A percentile compares a stretch with the other conserved stretches of the same genome.
Evolutionary conservation across 1,140 invertebrate genomes (phyloP).

Genomic region (honey bee (Apis mellifera)): Amel_HAv3.1 CM009941.2:14382001-14382500

Average conservation of each 20-base stretch:
- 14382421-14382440: background rate
- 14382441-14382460: constrained; percentile 7
- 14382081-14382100: background rate
- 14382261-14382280: constrained; percentile 59
- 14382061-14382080: background rate
- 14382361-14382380: background rate
- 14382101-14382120: background rate
- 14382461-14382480: background rate
- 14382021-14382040: background rate
- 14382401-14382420: background rate
- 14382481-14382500: constrained; percentile 12
- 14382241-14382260: constrained; percentile 68
- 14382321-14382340: background rate
- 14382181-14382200: background rate
- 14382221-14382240: constrained; percentile 49
- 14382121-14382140: too few species aligned
- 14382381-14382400: background rate
- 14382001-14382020: background rate
- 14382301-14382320: background rate
- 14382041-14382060: background rate
- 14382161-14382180: background rate
- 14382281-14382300: constrained; percentile 20
- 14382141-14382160: background rate
- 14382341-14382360: background rate
- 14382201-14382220: constrained; percentile 46